These are phyloP conservation scores for Naja naja DNA, from an alignment of 2,113 vertebrate genomes.

Conservation along the genomic window DNA sequence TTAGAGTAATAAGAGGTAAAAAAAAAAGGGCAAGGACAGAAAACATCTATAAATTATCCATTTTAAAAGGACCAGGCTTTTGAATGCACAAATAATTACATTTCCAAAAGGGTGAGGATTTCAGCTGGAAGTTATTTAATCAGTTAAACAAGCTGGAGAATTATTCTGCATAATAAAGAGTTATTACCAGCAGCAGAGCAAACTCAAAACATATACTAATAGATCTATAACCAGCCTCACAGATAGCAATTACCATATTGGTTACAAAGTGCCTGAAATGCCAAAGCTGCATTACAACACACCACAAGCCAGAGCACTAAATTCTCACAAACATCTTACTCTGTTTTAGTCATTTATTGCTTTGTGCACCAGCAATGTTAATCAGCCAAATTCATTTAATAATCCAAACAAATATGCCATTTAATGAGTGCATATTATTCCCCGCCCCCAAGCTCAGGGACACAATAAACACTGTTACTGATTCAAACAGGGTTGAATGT, in stretches of 20 bases:
- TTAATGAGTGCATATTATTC: background rate
- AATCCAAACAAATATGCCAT: background rate
- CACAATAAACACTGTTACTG: background rate
- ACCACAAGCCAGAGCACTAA: background rate
- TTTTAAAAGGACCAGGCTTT: background rate
- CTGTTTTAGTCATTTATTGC: background rate
- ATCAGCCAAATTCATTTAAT: background rate
- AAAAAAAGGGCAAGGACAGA: background rate
- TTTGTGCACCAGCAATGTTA: background rate
- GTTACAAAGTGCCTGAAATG: background rate
- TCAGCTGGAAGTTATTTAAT: background rate
- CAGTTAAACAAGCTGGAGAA: background rate
- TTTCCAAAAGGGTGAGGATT: background rate
- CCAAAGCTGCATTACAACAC: background rate
- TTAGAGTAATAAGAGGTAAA: background rate
- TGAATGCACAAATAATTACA: background rate
- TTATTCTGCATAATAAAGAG: slow-evolving; percentile 4
- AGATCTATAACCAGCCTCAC: background rate
- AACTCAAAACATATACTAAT: slow-evolving; percentile 30
- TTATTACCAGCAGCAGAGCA: slow-evolving; percentile 16
- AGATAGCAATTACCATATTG: slow-evolving; percentile 16
- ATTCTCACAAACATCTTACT: background rate
- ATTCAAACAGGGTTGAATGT: background rate
- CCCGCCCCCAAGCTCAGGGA: too few species aligned
- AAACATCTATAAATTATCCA: background rate